phyloP scores from a whole-genome alignment of 2,888 invertebrate species.

The Protonemura montana region DNA sequence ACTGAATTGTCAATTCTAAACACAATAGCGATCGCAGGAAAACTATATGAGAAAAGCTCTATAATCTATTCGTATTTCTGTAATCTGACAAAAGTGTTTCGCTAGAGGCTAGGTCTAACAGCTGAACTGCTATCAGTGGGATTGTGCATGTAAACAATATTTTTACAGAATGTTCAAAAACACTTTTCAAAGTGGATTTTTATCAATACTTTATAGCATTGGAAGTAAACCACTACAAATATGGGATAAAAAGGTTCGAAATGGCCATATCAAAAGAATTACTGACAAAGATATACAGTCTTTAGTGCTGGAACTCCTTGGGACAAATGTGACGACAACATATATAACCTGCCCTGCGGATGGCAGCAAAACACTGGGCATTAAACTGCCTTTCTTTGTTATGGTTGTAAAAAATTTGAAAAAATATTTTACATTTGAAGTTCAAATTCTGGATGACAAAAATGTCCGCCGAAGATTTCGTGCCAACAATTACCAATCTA shows the following conservation, averaged over 20 bases:
- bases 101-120: too few relatives aligned
- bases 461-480: slow-evolving; percentile 92
- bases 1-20: too few relatives aligned
- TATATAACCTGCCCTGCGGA: slow-evolving; percentile 94
- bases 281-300: slow-evolving; percentile 97
- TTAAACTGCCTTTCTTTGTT: slow-evolving; percentile 92
- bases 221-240: slow-evolving; percentile 50
- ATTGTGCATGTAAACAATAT: too few relatives aligned
- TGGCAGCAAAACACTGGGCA: slow-evolving; percentile 86
- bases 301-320: slow-evolving; percentile 92
- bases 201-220: slow-evolving; percentile 50
- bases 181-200: slow-evolving; percentile 50
- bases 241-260: slow-evolving; percentile 72
- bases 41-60: too few relatives aligned
- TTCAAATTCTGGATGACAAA: slow-evolving; percentile 86
- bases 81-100: too few relatives aligned
- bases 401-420: slow-evolving; percentile 97
- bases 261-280: slow-evolving; percentile 92
- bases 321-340: slow-evolving; percentile 94
- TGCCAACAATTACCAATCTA: slow-evolving; percentile 97
- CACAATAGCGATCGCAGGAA: too few relatives aligned
- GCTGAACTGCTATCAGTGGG: too few relatives aligned
- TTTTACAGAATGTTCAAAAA: slow-evolving; percentile 48
- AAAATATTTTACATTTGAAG: slow-evolving; percentile 98
- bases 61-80: too few relatives aligned